phyloP scores from a whole-genome alignment of 2,888 invertebrate species.

The Petrolisthes manimaculis region DNA sequence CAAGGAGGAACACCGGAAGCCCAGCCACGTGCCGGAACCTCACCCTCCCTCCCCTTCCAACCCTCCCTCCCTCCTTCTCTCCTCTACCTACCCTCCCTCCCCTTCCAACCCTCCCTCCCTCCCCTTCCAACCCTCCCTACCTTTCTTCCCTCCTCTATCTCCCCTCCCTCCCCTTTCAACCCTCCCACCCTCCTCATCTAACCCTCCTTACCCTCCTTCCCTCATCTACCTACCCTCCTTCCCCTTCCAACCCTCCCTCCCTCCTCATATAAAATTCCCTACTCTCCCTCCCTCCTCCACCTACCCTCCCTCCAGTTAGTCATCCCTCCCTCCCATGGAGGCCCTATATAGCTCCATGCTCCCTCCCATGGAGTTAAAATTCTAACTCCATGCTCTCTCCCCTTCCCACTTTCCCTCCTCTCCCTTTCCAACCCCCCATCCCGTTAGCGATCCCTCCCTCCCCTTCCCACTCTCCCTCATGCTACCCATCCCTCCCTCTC shows the following conservation, averaged over 20 bases:
- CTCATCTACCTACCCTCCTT: neutral
- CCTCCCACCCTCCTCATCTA: neutral
- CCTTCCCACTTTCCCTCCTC: neutral
- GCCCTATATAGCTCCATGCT: too few relatives aligned
- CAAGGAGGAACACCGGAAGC: neutral
- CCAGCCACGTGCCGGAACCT: neutral
- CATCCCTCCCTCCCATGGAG: too few relatives aligned
- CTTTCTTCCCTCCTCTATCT: neutral
- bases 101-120: neutral
- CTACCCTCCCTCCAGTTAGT: too few relatives aligned
- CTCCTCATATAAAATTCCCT: neutral
- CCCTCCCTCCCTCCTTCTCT: neutral
- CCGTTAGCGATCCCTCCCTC: neutral
- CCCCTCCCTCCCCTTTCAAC: neutral
- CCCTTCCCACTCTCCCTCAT: conserved; percentile 10
- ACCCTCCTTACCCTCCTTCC: neutral
- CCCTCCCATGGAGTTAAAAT: neutral
- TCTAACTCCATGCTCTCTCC: neutral
- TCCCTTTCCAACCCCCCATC: neutral
- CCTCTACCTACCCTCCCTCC: neutral
- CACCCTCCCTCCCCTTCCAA: neutral
- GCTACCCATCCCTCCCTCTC: neutral
- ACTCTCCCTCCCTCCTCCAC: too few relatives aligned
- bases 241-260: neutral
- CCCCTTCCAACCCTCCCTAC: neutral